phyloP scores from a whole-genome alignment of 2,888 invertebrate species.

The Apantesis nais region DNA sequence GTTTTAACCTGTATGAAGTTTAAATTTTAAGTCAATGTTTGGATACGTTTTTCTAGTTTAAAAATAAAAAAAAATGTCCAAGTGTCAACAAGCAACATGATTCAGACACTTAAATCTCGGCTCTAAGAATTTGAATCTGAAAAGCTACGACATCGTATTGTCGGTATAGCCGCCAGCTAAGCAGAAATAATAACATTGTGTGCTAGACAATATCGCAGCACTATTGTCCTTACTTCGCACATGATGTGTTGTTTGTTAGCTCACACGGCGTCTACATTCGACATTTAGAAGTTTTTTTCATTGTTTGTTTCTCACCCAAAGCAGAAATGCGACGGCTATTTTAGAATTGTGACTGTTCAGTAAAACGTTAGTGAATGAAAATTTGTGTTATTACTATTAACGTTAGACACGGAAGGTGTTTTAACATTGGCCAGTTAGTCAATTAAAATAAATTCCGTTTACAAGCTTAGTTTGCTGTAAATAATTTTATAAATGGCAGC shows the following conservation, averaged over 20 bases:
- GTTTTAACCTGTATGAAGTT: not conserved
- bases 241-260: slow-evolving; percentile 11
- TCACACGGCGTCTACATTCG: slow-evolving; percentile 13
- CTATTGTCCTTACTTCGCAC: slow-evolving; percentile 26
- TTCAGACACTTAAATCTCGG: slow-evolving; percentile 5
- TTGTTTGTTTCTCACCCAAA: not conserved
- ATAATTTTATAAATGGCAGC: too few relatives aligned
- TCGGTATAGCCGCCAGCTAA: slow-evolving; percentile 20
- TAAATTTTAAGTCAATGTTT: not conserved
- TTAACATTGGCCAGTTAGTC: not conserved
- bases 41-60: not conserved
- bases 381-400: too few relatives aligned
- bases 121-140: slow-evolving; percentile 13
- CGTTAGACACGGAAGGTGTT: not conserved
- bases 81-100: not conserved
- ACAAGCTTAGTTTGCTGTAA: too few relatives aligned
- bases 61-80: not conserved
- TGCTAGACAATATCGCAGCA: slow-evolving; percentile 15
- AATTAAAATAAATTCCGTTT: not conserved
- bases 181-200: slow-evolving; percentile 21
- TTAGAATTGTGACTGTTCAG: not conserved
- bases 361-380: too few relatives aligned
- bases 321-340: not conserved
- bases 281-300: slow-evolving; percentile 11
- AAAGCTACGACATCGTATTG: slow-evolving; percentile 11